phyloP scores from a whole-genome alignment of 2,888 invertebrate genomes.

The Coelopa pilipes region DNA sequence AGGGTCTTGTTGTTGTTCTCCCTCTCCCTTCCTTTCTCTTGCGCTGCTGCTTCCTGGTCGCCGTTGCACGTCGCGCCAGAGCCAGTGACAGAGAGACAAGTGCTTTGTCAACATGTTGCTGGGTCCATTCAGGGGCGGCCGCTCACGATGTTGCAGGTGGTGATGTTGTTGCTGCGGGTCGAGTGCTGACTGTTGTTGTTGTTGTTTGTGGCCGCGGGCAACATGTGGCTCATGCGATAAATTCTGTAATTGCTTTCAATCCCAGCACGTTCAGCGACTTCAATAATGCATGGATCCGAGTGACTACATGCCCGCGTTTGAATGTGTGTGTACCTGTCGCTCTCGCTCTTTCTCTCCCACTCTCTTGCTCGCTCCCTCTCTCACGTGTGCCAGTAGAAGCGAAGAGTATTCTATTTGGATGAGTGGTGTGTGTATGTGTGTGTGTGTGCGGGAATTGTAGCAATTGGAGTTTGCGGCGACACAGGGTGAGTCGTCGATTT shows the following conservation, averaged over 20 bases:
- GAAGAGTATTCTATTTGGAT: background rate
- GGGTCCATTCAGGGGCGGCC: background rate
- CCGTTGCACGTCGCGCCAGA: no score
- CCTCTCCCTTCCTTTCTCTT: slow-evolving; percentile 2
- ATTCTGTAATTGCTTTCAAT: slow-evolving; percentile 64
- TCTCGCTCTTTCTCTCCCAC: no score
- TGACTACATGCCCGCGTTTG: slow-evolving; percentile 25
- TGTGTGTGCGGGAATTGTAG: background rate
- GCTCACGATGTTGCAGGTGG: no score
- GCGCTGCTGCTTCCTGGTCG: background rate
- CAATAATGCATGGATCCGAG: slow-evolving; percentile 53
- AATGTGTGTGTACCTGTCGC: slow-evolving; percentile 27
- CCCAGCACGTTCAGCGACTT: slow-evolving; percentile 61
- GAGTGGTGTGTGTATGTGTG: background rate
- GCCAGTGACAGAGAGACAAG: slow-evolving; percentile 16
- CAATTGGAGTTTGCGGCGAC: no score
- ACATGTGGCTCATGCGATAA: slow-evolving; percentile 50
- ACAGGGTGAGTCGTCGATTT: no score
- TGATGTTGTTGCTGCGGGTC: no score
- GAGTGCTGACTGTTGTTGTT: no score
- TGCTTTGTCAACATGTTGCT: slow-evolving; percentile 54
- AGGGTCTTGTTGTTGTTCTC: slow-evolving; percentile 55
- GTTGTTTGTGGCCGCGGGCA: slow-evolving; percentile 5
- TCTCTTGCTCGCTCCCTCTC: no score
- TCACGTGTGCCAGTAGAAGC: background rate